Evolutionary conservation across 2,113 vertebrate genomes (phyloP).

Genomic region (Poeciliopsis prolifica): DNA sequence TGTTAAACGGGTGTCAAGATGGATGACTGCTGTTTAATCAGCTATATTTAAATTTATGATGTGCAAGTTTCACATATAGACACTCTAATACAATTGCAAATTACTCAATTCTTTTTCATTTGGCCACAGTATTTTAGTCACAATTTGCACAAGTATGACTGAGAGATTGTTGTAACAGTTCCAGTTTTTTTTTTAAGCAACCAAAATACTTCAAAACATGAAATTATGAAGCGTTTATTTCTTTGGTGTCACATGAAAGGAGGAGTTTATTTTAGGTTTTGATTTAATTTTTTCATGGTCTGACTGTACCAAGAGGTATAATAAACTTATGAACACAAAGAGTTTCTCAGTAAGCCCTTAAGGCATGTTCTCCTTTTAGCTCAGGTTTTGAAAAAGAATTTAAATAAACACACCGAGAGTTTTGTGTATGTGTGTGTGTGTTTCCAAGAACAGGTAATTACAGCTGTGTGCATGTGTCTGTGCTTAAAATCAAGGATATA

Average conservation of each 20-base stretch:
- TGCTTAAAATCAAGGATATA: slow-evolving; percentile 20
- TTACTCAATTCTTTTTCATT: background rate
- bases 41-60: background rate
- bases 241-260: slow-evolving; percentile 14
- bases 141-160: background rate
- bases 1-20: background rate
- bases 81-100: background rate
- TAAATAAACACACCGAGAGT: slow-evolving; percentile 38
- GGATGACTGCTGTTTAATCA: background rate
- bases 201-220: background rate
- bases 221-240: slow-evolving; percentile 2
- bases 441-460: slow-evolving; percentile 33
- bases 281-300: slow-evolving; percentile 38
- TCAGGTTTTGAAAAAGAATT: slow-evolving; percentile 9
- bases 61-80: background rate
- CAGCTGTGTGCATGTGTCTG: slow-evolving; percentile 31
- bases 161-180: background rate
- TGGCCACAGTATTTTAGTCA: background rate
- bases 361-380: slow-evolving; percentile 16
- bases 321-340: slow-evolving; percentile 42
- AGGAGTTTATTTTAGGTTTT: slow-evolving; percentile 26
- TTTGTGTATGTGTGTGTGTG: slow-evolving; percentile 16
- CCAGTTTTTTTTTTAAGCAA: background rate
- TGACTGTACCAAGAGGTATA: slow-evolving; percentile 29
- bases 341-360: slow-evolving; percentile 27